phyloP scores from a whole-genome alignment of 2,113 vertebrate species.

The Oceanites oceanicus region DNA sequence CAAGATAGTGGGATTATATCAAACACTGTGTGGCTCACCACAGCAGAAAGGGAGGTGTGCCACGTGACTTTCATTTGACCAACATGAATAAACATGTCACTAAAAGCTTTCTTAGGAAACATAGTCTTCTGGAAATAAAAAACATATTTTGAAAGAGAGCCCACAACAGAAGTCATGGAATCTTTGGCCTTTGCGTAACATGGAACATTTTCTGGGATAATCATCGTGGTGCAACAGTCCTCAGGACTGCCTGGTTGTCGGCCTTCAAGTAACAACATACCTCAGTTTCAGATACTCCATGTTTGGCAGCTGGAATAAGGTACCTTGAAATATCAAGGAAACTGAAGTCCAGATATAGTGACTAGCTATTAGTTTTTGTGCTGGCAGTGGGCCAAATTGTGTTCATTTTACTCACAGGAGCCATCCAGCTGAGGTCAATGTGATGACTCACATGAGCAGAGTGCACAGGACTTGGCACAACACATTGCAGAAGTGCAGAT shows the following conservation, averaged over 20 bases:
- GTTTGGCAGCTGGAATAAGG: slow-evolving; percentile 49
- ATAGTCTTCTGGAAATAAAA: slow-evolving; percentile 36
- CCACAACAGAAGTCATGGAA: slow-evolving; percentile 65
- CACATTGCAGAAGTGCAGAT: slow-evolving; percentile 36
- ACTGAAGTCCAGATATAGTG: slow-evolving; percentile 2
- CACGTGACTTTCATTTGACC: slow-evolving; percentile 50
- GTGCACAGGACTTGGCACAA: slow-evolving; percentile 34
- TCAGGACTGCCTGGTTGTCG: slow-evolving; percentile 12
- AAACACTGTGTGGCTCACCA: slow-evolving; percentile 2
- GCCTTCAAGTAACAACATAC: not conserved
- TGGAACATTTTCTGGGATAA: slow-evolving; percentile 43
- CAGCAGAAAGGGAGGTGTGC: slow-evolving; percentile 43
- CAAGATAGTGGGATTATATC: slow-evolving; percentile 50
- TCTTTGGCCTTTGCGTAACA: slow-evolving; percentile 58
- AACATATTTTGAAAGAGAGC: slow-evolving; percentile 57
- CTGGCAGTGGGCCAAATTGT: not conserved
- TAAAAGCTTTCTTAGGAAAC: slow-evolving; percentile 58
- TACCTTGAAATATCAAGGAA: slow-evolving; percentile 39
- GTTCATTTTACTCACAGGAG: slow-evolving; percentile 12
- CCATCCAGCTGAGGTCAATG: slow-evolving; percentile 20
- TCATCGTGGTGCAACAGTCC: slow-evolving; percentile 4
- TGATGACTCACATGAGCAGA: slow-evolving; percentile 2
- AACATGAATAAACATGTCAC: slow-evolving; percentile 30
- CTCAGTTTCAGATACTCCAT: not conserved
- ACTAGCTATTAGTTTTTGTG: slow-evolving; percentile 8